Conservation (phyloP, 2,113 vertebrate species). For the Crocuta crocuta region DNA sequence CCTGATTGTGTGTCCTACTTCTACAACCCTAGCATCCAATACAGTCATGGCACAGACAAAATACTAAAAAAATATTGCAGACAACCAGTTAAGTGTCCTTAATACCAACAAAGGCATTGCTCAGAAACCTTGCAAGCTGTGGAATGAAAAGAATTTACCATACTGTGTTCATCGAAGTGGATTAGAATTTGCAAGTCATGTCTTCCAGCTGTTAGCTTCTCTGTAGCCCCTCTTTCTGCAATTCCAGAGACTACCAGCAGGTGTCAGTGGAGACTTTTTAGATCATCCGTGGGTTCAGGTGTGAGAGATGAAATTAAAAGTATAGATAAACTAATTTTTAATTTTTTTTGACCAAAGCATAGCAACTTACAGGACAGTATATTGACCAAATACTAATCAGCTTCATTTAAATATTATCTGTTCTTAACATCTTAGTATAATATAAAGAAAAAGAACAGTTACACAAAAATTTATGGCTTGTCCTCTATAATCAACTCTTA, state of each 20-base stretch:
- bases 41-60: neutral
- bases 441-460: neutral
- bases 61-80: neutral
- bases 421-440: neutral
- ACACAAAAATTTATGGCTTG: neutral
- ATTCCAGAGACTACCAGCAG: constrained; percentile 52
- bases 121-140: neutral
- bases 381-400: neutral
- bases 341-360: neutral
- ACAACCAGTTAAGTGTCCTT: neutral
- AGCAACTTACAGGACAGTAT: neutral
- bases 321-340: neutral
- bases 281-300: neutral
- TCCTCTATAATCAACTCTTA: neutral
- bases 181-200: neutral
- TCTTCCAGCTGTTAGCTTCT: neutral
- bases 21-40: neutral
- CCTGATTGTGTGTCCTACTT: neutral
- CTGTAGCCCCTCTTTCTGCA: constrained; percentile 39
- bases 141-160: neutral
- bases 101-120: neutral
- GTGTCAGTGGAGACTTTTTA: neutral
- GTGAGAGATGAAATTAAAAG: neutral
- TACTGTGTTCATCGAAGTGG: neutral
- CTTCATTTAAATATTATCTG: neutral